Base-by-base conservation (phyloP, 1,140 invertebrate genomes). In the Pseudomyrmex cubaensis region DNA sequence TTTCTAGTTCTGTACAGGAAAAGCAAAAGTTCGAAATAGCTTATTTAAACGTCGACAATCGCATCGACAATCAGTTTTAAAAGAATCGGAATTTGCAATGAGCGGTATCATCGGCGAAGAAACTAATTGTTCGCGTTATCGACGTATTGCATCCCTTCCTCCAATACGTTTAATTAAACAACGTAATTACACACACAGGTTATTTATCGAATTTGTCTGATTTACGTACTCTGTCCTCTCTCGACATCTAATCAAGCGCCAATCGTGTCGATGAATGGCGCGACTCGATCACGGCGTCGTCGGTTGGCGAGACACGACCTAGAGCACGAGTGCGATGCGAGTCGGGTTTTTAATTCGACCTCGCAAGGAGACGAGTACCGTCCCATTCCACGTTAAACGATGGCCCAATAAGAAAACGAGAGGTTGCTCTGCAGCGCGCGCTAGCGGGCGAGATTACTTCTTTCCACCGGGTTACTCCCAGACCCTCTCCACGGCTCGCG, bases 351-450 rank as follows among this genome's bases (percentile, higher is more conserved):
- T 87, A 87, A 87, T 86, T 83, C 48, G n/a, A 57, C 17, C 57
- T 62, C 48, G 59, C 25, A 76, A 67, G 46, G 61, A 76, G 25
- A 82, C 63, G 56, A 54, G 67, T 52, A 25, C 82, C 77, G 67
- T 66, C 52, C 17, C 52, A n/a, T 77, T 78, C 57, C 25, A 72
- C 63, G 66, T 35, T 84, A 67, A 83, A 78, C 61, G 62, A 82
- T 74, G 59, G 74, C 69, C 73, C 75, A 82, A 85, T 85, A 88
- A 87, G 74, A 86, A 73, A 84, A 83, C 66, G 61, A 83, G 35
- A 48, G 48, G 72, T n/a, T 66, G 76, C 78, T 10, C 50, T 54
- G 48, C 75, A 84, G 72, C 50, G 46, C 35, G 5, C 35, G 35
- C 35, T 35, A 35, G 5, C 5, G 8, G 44, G 25, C 63, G 69